phyloP scores from a whole-genome alignment of 1,140 invertebrate genomes.

The Solen grandis region DNA sequence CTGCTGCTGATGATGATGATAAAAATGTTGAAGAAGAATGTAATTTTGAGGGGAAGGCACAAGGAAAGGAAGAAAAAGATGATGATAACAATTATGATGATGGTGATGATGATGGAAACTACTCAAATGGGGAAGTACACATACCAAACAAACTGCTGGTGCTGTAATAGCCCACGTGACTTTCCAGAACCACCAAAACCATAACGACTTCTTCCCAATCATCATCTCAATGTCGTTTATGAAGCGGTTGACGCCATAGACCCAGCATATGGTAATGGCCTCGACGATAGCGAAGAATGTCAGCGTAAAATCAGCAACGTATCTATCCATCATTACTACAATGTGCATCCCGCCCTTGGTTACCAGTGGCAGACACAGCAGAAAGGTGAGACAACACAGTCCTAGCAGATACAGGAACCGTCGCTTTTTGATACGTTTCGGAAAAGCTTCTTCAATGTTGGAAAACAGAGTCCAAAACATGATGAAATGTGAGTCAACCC shows the following conservation, averaged over 20 bases:
- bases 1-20: no score
- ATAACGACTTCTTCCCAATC: background rate
- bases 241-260: conserved; percentile 19
- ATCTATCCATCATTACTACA: conserved; percentile 25
- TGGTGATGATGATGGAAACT: no score
- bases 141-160: conserved; percentile 19
- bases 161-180: conserved; percentile 20
- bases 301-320: conserved; percentile 9
- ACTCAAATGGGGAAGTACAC: no score
- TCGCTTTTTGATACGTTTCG: background rate
- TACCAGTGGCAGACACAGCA: conserved; percentile 15
- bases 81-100: no score
- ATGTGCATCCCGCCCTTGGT: conserved; percentile 30
- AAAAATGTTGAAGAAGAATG: no score
- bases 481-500: conserved; percentile 10
- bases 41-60: no score
- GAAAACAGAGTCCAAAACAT: conserved; percentile 36
- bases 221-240: conserved; percentile 26
- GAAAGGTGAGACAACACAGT: conserved; percentile 9
- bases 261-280: conserved; percentile 8
- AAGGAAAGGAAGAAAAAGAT: no score
- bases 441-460: conserved; percentile 18
- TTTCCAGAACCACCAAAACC: conserved; percentile 16
- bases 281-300: conserved; percentile 24
- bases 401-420: background rate